A percentile compares a stretch with the other conserved stretches of the same genome.
Conservation (phyloP, 2,888 invertebrate species). For the Mesochorus sp. region DNA sequence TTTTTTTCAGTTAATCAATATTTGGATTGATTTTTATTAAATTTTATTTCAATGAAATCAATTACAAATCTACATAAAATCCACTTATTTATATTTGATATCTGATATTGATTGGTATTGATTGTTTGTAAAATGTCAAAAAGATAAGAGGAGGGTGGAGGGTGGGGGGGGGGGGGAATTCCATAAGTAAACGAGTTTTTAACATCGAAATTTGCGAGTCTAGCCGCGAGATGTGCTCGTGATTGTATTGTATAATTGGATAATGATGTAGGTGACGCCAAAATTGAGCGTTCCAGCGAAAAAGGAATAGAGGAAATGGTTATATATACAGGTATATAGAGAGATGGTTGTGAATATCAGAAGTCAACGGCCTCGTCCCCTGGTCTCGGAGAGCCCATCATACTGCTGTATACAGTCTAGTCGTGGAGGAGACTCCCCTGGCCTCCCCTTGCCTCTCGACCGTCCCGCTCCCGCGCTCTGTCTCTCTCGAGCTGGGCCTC, state of each 20-base stretch:
- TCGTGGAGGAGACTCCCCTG: conserved; percentile 25
- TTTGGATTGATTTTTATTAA: no score
- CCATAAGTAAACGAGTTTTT: no score
- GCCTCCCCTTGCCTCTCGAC: background rate
- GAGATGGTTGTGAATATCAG: conserved; percentile 18
- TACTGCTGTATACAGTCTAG: conserved; percentile 39
- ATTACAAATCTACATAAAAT: no score
- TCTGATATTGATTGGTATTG: no score
- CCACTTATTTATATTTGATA: no score
- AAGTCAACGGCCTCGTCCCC: conserved; percentile 51
- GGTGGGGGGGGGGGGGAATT: no score
- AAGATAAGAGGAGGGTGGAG: no score
- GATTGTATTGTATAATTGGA: conserved; percentile 7
- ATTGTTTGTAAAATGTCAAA: no score
- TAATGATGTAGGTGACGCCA: conserved; percentile 17
- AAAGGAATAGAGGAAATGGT: conserved; percentile 50
- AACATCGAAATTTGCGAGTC: no score
- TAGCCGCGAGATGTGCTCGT: conserved; percentile 2
- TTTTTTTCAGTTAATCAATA: no score
- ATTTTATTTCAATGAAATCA: no score
- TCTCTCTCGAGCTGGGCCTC: conserved; percentile 44
- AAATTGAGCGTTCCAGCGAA: conserved; percentile 15
- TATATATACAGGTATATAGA: no score
- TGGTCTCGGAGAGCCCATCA: conserved; percentile 34
- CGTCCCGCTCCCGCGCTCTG: conserved; percentile 2